A percentile compares a stretch with the other conserved stretches of the same genome.
These are phyloP conservation scores for Heliconius sara DNA, from an alignment of 2,888 invertebrate species.

Conservation along the genomic window DNA sequence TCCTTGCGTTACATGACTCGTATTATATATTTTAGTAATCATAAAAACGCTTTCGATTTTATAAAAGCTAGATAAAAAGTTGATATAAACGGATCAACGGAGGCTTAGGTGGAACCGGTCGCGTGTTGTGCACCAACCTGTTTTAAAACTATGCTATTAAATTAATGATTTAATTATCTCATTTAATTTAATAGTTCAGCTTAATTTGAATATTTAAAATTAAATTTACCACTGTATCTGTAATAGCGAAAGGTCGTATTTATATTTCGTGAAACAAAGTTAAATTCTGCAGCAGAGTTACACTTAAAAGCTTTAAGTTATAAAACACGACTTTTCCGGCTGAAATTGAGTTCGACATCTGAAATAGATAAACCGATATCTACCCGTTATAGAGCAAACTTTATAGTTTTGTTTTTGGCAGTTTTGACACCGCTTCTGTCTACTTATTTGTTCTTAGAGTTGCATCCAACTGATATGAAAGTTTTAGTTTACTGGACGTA, in stretches of 20 bases:
- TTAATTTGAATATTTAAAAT: slow-evolving; percentile 46
- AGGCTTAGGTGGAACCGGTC: slow-evolving; percentile 27
- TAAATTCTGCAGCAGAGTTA: not conserved
- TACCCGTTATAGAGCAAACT: slow-evolving; percentile 80
- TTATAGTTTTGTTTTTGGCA: slow-evolving; percentile 85
- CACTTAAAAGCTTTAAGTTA: slow-evolving; percentile 52
- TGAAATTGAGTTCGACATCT: slow-evolving; percentile 80
- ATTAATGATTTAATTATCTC: slow-evolving; percentile 49
- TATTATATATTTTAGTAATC: slow-evolving; percentile 64
- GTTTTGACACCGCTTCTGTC: slow-evolving; percentile 82
- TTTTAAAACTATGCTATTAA: slow-evolving; percentile 50
- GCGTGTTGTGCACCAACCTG: slow-evolving; percentile 24
- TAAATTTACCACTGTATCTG: not conserved
- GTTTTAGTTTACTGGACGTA: slow-evolving; percentile 78
- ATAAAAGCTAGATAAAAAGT: slow-evolving; percentile 50
- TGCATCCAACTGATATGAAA: slow-evolving; percentile 76
- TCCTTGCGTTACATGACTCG: slow-evolving; percentile 59
- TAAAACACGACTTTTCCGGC: slow-evolving; percentile 65
- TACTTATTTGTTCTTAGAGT: slow-evolving; percentile 81
- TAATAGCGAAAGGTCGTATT: not conserved
- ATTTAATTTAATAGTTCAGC: slow-evolving; percentile 47
- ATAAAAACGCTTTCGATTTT: slow-evolving; percentile 65
- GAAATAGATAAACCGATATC: slow-evolving; percentile 81
- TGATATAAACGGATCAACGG: slow-evolving; percentile 27
- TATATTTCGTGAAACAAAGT: not conserved